A percentile compares a stretch with the other conserved stretches of the same genome.
Conservation (phyloP, 1,140 invertebrate species). For the Heliconius himera region DNA sequence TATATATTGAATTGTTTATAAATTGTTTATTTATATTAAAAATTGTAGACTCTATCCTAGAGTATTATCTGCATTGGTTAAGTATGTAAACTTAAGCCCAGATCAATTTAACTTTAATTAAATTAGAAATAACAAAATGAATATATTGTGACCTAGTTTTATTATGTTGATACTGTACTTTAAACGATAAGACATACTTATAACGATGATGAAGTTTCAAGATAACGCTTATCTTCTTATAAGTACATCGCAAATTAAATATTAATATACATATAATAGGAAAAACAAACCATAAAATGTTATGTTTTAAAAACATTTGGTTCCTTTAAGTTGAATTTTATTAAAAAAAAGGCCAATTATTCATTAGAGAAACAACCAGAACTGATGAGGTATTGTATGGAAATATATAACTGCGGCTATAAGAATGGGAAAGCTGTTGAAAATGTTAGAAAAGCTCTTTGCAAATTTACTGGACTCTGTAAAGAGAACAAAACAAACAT, state of each 20-base stretch:
- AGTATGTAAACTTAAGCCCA: too few relatives aligned
- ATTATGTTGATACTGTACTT: slow-evolving; percentile 7
- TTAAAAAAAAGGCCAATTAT: background rate
- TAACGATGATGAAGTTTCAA: slow-evolving; percentile 14
- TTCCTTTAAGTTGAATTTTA: background rate
- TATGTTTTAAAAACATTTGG: background rate
- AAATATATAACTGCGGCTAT: background rate
- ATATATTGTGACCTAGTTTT: slow-evolving; percentile 25
- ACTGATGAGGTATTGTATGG: background rate
- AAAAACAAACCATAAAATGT: background rate
- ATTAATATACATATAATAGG: background rate
- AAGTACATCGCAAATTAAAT: slow-evolving; percentile 18
- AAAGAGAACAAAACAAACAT: slow-evolving; percentile 15
- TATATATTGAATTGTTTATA: background rate
- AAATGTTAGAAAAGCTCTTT: slow-evolving; percentile 15
- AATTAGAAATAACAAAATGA: background rate
- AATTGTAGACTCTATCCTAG: too few relatives aligned
- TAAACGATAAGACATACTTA: slow-evolving; percentile 26
- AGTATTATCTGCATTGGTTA: too few relatives aligned
- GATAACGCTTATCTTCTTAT: slow-evolving; percentile 24
- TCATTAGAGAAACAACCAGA: slow-evolving; percentile 4
- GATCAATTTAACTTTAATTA: background rate
- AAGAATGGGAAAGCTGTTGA: slow-evolving; percentile 6
- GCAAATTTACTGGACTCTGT: slow-evolving; percentile 8
- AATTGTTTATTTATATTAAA: background rate